Evolutionary conservation across 2,113 vertebrate species (phyloP).

Genomic region (Panthera leo): DNA sequence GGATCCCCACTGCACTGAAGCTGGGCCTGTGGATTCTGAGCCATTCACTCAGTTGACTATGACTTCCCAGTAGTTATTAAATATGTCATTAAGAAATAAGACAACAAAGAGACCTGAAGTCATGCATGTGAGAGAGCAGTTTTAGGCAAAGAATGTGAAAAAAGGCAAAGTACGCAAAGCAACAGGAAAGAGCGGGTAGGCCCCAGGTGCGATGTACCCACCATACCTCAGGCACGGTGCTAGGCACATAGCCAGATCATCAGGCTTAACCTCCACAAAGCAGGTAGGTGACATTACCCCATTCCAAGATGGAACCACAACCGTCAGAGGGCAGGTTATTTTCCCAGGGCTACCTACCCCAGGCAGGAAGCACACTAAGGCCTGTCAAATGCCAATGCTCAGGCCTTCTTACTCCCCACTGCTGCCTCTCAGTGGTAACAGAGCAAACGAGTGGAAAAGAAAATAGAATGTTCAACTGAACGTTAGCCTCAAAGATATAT

Average conservation of each 20-base stretch:
- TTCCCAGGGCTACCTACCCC: not conserved
- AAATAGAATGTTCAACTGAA: not conserved
- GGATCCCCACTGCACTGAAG: not conserved
- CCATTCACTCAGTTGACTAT: too few relatives aligned
- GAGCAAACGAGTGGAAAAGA: not conserved
- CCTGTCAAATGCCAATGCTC: not conserved
- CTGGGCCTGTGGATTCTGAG: not conserved
- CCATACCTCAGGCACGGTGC: not conserved
- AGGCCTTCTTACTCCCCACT: not conserved
- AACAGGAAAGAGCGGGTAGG: not conserved
- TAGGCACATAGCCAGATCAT: not conserved
- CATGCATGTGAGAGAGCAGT: not conserved
- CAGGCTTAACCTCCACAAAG: not conserved
- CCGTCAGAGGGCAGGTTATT: not conserved
- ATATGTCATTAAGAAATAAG: not conserved
- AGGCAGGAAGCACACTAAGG: not conserved
- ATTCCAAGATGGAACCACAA: not conserved
- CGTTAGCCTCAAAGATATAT: not conserved
- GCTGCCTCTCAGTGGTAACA: not conserved
- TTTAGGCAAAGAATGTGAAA: not conserved
- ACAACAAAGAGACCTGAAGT: not conserved
- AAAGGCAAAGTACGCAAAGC: not conserved
- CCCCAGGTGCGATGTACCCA: too few relatives aligned
- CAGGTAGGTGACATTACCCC: not conserved
- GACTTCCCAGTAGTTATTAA: not conserved